A percentile compares a stretch with the other conserved stretches of the same genome.
Evolutionary conservation across 2,888 invertebrate species (phyloP).

Genomic region (Cryptophagus acutangulus): DNA sequence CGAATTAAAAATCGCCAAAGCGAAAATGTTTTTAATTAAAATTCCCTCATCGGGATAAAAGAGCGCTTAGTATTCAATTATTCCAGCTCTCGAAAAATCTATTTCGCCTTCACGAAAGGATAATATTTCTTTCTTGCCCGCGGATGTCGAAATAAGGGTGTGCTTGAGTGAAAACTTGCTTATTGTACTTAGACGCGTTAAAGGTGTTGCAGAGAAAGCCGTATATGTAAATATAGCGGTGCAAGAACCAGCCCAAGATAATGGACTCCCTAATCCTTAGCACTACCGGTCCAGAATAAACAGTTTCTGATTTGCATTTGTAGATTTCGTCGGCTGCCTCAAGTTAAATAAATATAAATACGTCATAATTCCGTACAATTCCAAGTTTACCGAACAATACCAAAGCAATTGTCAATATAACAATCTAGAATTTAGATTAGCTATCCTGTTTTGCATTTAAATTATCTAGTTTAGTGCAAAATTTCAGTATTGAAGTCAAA

Average conservation of each 20-base stretch:
- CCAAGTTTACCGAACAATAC: neutral
- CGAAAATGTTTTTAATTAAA: conserved; percentile 5
- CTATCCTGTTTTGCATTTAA: too few species aligned
- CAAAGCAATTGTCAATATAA: conserved; percentile 1
- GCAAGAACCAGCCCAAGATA: conserved; percentile 36
- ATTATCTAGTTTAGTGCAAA: too few species aligned
- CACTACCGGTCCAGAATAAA: conserved; percentile 39
- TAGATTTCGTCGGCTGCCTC: conserved; percentile 24
- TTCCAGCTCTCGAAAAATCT: conserved; percentile 18
- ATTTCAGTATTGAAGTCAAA: too few species aligned
- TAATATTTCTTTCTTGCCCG: conserved; percentile 20
- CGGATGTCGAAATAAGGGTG: too few species aligned
- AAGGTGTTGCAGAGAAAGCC: conserved; percentile 24
- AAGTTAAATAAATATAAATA: conserved; percentile 11
- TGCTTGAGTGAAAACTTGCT: conserved; percentile 19
- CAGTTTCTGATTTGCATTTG: conserved; percentile 38
- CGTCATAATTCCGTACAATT: conserved; percentile 5
- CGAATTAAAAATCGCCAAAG: conserved; percentile 2
- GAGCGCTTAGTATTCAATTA: conserved; percentile 6
- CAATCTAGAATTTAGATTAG: too few species aligned
- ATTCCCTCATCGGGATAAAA: conserved; percentile 1
- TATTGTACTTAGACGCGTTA: conserved; percentile 25
- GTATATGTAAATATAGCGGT: conserved; percentile 36
- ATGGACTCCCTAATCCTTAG: conserved; percentile 39
- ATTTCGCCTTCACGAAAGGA: conserved; percentile 22